Percentiles rank a stretch among this genome's conserved stretches.
phyloP scores from a whole-genome alignment of 1,140 invertebrate genomes.

The Drosophila pectinifera region DNA sequence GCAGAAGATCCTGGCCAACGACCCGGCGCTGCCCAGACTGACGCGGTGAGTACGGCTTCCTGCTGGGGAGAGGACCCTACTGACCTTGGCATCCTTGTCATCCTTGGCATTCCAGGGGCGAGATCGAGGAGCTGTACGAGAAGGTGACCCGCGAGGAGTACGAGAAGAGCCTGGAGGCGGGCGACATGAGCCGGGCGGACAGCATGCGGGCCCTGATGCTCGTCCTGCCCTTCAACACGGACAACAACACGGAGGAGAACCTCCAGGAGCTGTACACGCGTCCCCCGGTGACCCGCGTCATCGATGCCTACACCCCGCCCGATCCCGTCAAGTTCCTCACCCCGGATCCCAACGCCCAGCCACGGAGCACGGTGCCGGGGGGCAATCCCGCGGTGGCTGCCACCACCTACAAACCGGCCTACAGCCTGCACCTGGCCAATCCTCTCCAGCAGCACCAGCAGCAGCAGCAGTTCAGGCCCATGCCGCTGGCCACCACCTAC shows the following conservation, averaged over 20 bases:
- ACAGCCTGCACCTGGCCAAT: slow-evolving; percentile 2
- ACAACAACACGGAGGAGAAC: slow-evolving; percentile 84
- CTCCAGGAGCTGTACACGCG: slow-evolving; percentile 83
- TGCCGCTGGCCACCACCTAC: slow-evolving; percentile 76
- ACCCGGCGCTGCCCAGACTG: slow-evolving; percentile 86
- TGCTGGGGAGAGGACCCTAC: too few relatives aligned
- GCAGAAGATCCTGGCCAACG: slow-evolving; percentile 85
- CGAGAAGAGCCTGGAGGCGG: slow-evolving; percentile 77
- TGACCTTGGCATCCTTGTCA: too few relatives aligned
- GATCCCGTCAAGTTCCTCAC: slow-evolving; percentile 78
- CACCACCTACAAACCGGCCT: slow-evolving; percentile 80
- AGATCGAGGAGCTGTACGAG: slow-evolving; percentile 87
- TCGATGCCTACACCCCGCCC: slow-evolving; percentile 74
- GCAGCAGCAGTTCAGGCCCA: slow-evolving; percentile 30
- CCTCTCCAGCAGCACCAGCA: slow-evolving; percentile 30
- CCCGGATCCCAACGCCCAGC: slow-evolving; percentile 63
- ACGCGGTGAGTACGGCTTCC: slow-evolving; percentile 67
- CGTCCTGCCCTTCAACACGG: slow-evolving; percentile 86
- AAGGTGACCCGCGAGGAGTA: slow-evolving; percentile 86
- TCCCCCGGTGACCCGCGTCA: slow-evolving; percentile 77
- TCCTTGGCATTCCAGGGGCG: slow-evolving; percentile 66
- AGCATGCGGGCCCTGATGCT: slow-evolving; percentile 87
- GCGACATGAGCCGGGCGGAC: slow-evolving; percentile 85
- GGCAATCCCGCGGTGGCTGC: slow-evolving; percentile 69
- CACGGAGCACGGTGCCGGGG: slow-evolving; percentile 47